Percentiles rank a stretch among this genome's conserved stretches.
These are phyloP conservation scores for Lamellibrachia columna DNA, from an alignment of 2,888 invertebrate species.

Conservation along the genomic window DNA sequence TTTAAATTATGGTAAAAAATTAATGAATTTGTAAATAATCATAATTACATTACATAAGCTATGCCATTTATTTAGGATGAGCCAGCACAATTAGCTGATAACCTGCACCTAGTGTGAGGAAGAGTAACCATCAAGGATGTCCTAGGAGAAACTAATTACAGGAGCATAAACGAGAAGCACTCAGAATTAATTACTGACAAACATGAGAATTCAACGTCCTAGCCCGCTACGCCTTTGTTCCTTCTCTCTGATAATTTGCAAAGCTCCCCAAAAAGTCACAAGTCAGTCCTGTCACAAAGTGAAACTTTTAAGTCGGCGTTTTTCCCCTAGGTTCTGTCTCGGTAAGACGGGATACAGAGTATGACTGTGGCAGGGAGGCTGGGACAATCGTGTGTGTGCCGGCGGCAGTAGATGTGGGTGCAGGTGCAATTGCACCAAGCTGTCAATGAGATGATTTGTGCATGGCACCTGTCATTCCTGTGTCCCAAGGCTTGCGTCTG, in stretches of 20 bases:
- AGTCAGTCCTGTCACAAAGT: not conserved
- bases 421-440: not conserved
- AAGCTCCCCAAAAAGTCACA: not conserved
- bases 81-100: no score
- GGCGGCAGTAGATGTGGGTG: not conserved
- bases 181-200: not conserved
- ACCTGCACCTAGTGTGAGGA: no score
- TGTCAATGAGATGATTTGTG: constrained; percentile 6
- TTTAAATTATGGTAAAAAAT: no score
- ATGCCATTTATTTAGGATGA: no score
- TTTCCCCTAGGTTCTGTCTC: not conserved
- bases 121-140: not conserved
- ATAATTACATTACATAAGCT: no score
- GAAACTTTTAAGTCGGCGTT: not conserved
- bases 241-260: not conserved
- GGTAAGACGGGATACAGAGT: not conserved
- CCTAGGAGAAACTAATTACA: no score
- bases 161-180: not conserved
- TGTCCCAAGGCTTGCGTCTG: not conserved
- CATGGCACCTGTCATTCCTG: not conserved
- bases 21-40: no score
- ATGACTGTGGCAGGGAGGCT: not conserved
- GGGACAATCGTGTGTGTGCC: not conserved
- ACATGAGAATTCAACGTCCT: not conserved
- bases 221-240: not conserved